Conservation (phyloP, 2,113 vertebrate genomes). For the Sprattus sprattus region DNA sequence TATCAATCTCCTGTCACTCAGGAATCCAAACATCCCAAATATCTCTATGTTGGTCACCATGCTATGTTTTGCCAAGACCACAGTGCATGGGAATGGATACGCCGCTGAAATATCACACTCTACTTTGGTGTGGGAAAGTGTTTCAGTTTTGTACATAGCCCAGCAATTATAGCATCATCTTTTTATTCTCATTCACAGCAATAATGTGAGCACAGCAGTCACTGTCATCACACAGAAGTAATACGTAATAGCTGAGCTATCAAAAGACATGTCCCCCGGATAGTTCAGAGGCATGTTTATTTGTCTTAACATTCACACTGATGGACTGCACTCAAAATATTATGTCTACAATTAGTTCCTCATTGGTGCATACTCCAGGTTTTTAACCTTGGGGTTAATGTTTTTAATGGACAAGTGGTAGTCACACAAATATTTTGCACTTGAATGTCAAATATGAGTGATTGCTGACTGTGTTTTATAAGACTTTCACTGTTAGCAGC, state of each 20-base stretch:
- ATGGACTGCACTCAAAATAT: background rate
- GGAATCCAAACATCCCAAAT: slow-evolving; percentile 34
- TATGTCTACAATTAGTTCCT: background rate
- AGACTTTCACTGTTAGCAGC: background rate
- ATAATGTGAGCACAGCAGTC: slow-evolving; percentile 39
- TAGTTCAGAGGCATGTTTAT: too few species aligned
- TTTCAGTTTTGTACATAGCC: background rate
- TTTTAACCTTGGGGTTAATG: slow-evolving; percentile 11
- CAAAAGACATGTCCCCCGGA: background rate
- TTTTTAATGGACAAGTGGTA: background rate
- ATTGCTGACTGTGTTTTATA: slow-evolving; percentile 4
- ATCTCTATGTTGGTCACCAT: slow-evolving; percentile 16
- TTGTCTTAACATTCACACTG: background rate
- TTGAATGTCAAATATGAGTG: background rate
- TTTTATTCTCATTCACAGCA: slow-evolving; percentile 37
- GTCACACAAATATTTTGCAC: background rate
- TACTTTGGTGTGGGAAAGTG: background rate
- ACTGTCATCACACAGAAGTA: slow-evolving; percentile 30
- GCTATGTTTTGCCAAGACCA: slow-evolving; percentile 4
- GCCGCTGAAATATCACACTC: background rate
- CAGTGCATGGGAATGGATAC: background rate
- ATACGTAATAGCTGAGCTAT: slow-evolving; percentile 11
- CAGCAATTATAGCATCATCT: slow-evolving; percentile 2
- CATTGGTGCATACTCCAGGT: slow-evolving; percentile 14
- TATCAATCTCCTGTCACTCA: slow-evolving; percentile 40